These are phyloP conservation scores for Danio jaintianensis DNA, from an alignment of 2,797 vertebrate species.

Conservation along the genomic window DNA sequence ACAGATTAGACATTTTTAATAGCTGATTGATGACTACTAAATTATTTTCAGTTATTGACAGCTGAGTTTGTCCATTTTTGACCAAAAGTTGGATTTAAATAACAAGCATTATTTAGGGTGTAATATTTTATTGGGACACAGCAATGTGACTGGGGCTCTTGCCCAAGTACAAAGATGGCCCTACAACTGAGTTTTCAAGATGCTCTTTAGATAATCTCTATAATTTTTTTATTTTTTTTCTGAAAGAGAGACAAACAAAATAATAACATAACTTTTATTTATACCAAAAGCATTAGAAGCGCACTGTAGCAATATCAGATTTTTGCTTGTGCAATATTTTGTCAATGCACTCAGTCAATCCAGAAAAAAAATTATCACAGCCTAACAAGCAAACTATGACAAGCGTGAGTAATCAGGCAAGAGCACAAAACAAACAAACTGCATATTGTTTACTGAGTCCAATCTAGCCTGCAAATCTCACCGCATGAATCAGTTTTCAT, in stretches of 20 bases:
- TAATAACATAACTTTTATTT: no score
- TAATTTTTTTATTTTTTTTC: no score
- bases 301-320: neutral
- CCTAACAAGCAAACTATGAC: conserved; percentile 33
- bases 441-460: conserved; percentile 9
- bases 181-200: neutral
- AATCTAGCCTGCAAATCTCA: conserved; percentile 35
- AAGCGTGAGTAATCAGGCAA: conserved; percentile 28
- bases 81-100: no score
- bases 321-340: neutral
- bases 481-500: conserved; percentile 16
- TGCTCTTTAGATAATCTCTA: no score
- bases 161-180: neutral
- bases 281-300: neutral
- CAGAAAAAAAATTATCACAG: conserved; percentile 8
- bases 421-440: conserved; percentile 34
- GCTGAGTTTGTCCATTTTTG: no score
- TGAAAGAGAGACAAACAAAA: neutral
- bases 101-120: neutral
- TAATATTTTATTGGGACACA: neutral
- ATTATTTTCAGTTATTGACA: no score
- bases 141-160: neutral
- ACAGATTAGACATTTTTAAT: no score
- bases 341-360: conserved; percentile 12
- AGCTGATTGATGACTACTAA: no score